Conservation (phyloP, 2,797 vertebrate genomes). For the Silurus aristotelis region DNA sequence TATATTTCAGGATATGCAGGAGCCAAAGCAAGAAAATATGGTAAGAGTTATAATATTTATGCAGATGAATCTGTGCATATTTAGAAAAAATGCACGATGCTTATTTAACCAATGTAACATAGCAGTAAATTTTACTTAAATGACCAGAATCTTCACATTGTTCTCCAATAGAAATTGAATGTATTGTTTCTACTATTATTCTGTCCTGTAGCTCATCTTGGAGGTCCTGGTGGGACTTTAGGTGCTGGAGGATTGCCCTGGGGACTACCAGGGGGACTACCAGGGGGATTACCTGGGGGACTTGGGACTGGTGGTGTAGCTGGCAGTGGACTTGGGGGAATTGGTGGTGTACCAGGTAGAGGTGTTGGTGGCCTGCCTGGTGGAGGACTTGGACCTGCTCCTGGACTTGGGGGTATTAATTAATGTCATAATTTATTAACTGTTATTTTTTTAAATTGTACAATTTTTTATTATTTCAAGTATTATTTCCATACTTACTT, state of each 20-base stretch:
- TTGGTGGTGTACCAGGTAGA: slow-evolving; percentile 38
- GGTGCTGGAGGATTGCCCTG: slow-evolving; percentile 58
- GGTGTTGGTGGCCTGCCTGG: slow-evolving; percentile 53
- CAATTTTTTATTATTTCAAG: neutral
- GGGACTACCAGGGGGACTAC: slow-evolving; percentile 44
- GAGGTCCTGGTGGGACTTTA: slow-evolving; percentile 50
- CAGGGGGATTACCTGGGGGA: slow-evolving; percentile 4
- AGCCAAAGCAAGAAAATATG: slow-evolving; percentile 75
- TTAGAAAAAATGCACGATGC: neutral
- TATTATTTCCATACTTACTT: neutral
- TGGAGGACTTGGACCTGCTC: slow-evolving; percentile 28
- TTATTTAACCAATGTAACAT: neutral
- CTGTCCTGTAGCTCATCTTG: slow-evolving; percentile 59
- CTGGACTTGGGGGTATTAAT: slow-evolving; percentile 1
- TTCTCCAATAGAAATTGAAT: neutral
- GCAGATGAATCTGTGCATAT: neutral
- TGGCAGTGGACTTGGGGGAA: neutral
- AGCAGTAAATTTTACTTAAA: neutral
- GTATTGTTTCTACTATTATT: neutral
- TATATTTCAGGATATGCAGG: slow-evolving; percentile 63
- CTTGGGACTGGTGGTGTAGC: neutral
- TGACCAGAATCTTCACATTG: neutral
- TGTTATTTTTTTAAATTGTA: neutral
- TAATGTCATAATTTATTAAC: neutral
- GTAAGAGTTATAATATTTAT: slow-evolving; percentile 46